phyloP scores from a whole-genome alignment of 2,888 invertebrate species.

The Sesamia inferens region DNA sequence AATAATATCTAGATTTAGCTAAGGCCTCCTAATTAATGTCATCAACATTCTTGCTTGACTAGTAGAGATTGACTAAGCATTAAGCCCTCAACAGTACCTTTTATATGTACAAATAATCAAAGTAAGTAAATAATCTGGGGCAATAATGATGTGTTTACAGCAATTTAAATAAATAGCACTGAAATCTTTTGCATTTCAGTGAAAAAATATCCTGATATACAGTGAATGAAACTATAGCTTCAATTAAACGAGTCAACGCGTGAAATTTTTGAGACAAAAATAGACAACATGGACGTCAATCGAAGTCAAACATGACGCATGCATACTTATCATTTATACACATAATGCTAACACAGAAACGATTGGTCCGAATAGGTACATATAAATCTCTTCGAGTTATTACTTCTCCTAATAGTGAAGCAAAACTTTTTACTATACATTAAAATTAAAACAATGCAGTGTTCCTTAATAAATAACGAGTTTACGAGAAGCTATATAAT shows the following conservation, averaged over 20 bases:
- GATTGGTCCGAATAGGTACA: neutral
- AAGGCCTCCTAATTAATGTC: neutral
- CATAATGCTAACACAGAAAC: conserved; percentile 1
- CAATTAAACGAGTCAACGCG: neutral
- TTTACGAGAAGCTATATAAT: conserved; percentile 85
- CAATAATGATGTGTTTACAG: neutral
- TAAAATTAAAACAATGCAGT: conserved; percentile 79
- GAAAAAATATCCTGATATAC: neutral
- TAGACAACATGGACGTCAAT: conserved; percentile 21
- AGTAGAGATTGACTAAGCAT: neutral
- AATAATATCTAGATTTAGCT: no score
- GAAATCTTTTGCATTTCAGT: neutral
- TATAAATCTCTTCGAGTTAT: conserved; percentile 45
- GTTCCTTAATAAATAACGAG: conserved; percentile 78
- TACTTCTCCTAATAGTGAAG: conserved; percentile 42
- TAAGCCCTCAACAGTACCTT: neutral
- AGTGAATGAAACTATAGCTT: neutral
- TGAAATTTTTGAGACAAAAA: conserved; percentile 14
- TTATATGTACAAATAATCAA: neutral
- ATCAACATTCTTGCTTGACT: neutral
- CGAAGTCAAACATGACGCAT: conserved; percentile 33
- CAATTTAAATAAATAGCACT: neutral
- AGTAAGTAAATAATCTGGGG: neutral
- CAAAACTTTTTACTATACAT: conserved; percentile 58
- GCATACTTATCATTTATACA: neutral